These are phyloP conservation scores for Drosophila kuntzei DNA, from an alignment of 2,888 invertebrate genomes.

Conservation along the genomic window DNA sequence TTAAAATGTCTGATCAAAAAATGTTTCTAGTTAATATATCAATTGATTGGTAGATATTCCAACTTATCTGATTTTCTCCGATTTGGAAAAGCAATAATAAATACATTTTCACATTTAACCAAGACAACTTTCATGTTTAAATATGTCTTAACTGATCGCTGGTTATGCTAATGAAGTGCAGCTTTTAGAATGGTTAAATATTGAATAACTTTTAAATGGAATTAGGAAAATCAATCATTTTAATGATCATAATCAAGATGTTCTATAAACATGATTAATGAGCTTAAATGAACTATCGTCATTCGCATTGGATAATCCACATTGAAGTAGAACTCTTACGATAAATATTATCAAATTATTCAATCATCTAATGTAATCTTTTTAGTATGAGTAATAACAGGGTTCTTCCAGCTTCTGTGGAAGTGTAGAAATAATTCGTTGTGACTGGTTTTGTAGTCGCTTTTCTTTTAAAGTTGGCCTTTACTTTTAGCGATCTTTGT, in stretches of 20 bases:
- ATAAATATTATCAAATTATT: constrained; percentile 4
- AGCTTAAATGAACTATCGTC: neutral
- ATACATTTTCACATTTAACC: constrained; percentile 1
- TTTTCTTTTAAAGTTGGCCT: neutral
- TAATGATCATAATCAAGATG: constrained; percentile 33
- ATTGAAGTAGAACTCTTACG: constrained; percentile 1
- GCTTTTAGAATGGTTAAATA: constrained; percentile 10
- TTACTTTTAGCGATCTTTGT: constrained; percentile 4
- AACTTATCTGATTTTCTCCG: neutral
- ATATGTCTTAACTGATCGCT: neutral
- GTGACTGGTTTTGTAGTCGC: neutral
- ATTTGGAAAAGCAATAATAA: neutral
- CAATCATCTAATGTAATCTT: neutral
- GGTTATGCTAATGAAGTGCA: constrained; percentile 14
- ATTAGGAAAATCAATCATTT: constrained; percentile 13
- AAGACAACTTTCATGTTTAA: constrained; percentile 1
- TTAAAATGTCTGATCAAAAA: too few species aligned
- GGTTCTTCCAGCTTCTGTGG: neutral
- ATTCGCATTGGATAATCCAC: constrained; percentile 22
- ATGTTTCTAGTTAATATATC: too few species aligned
- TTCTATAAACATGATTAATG: constrained; percentile 20
- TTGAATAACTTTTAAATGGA: neutral
- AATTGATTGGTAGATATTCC: neutral
- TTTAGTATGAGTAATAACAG: neutral
- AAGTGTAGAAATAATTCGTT: neutral